phyloP scores from a whole-genome alignment of 2,888 invertebrate species.

The Netelia virgata region DNA sequence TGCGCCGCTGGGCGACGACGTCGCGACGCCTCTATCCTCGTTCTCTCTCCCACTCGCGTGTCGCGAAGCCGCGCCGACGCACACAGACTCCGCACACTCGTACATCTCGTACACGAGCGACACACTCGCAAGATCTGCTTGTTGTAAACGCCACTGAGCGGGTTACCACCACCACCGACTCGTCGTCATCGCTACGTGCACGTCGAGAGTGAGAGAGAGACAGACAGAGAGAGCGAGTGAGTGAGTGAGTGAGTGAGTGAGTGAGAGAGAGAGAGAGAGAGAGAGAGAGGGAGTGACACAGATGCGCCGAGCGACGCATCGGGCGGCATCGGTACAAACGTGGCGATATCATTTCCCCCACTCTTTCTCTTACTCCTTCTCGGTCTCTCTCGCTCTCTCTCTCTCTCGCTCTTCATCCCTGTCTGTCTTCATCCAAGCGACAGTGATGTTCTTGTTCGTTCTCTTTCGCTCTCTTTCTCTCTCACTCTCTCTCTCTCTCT shows the following conservation, averaged over 20 bases:
- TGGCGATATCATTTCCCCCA: slow-evolving; percentile 43
- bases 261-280: background rate
- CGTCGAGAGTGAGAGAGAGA: background rate
- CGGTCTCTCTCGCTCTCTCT: slow-evolving; percentile 37
- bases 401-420: slow-evolving; percentile 33
- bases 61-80: background rate
- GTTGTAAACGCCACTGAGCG: slow-evolving; percentile 28
- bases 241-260: slow-evolving; percentile 13
- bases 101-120: slow-evolving; percentile 19
- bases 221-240: slow-evolving; percentile 8
- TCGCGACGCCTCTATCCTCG: slow-evolving; percentile 39
- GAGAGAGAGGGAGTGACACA: slow-evolving; percentile 11
- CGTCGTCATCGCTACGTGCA: slow-evolving; percentile 22
- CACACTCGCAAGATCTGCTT: background rate
- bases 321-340: slow-evolving; percentile 53
- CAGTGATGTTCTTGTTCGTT: slow-evolving; percentile 32
- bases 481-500: slow-evolving; percentile 31
- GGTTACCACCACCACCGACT: slow-evolving; percentile 31
- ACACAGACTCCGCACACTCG: slow-evolving; percentile 22
- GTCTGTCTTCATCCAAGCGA: slow-evolving; percentile 44
- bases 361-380: slow-evolving; percentile 11
- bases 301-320: slow-evolving; percentile 2
- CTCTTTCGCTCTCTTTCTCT: slow-evolving; percentile 14
- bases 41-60: slow-evolving; percentile 50
- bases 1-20: slow-evolving; percentile 53